Percentiles rank a stretch among this genome's conserved stretches.
Conservation (phyloP, 2,113 vertebrate species). For the Guaruba guarouba region DNA sequence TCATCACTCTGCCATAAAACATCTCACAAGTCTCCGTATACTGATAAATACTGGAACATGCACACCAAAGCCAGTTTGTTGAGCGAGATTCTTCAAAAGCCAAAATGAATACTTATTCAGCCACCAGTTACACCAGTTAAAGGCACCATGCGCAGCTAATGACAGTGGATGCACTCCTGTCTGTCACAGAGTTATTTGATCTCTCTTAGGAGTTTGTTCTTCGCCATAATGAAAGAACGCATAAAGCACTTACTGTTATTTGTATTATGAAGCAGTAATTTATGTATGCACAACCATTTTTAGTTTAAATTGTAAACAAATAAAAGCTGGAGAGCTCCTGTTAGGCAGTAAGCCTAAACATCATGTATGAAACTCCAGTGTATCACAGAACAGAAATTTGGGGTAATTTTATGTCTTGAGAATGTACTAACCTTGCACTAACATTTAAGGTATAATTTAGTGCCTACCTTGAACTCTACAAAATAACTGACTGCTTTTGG, state of each 20-base stretch:
- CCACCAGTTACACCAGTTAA: not conserved
- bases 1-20: not conserved
- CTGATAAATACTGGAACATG: not conserved
- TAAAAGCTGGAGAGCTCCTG: not conserved
- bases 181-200: not conserved
- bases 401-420: not conserved
- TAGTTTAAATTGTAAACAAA: not conserved
- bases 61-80: not conserved
- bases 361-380: not conserved
- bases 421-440: not conserved
- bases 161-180: not conserved
- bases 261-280: constrained; percentile 1
- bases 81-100: not conserved
- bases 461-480: not conserved
- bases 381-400: not conserved
- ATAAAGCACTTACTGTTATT: not conserved
- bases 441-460: not conserved
- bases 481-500: not conserved
- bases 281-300: not conserved
- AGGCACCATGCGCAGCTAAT: not conserved
- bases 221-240: not conserved
- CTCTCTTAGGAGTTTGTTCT: not conserved
- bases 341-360: not conserved
- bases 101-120: not conserved
- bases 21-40: not conserved